Conservation (phyloP, 1,140 invertebrate genomes). For the Triops cancriformis region DNA sequence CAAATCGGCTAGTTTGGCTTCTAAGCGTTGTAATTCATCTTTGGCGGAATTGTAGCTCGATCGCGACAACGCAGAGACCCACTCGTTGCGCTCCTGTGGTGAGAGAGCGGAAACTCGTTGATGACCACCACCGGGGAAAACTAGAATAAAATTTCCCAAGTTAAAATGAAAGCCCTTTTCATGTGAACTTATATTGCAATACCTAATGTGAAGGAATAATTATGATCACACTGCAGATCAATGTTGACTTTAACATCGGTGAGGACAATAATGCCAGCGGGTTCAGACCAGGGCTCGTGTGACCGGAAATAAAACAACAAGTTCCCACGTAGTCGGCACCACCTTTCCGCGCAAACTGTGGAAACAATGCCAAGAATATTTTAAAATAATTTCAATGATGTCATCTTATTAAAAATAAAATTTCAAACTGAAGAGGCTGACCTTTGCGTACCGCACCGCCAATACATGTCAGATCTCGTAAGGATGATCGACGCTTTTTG, state of each 20-base stretch:
- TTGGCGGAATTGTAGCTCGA: constrained; percentile 55
- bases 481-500: constrained; percentile 16
- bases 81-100: constrained; percentile 71
- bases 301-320: constrained; percentile 89
- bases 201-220: constrained; percentile 63
- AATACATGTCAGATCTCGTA: constrained; percentile 25
- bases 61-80: constrained; percentile 74
- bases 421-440: constrained; percentile 3
- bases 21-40: background rate
- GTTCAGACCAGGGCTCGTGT: constrained; percentile 76
- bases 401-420: no score
- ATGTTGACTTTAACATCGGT: constrained; percentile 71
- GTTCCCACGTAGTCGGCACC: constrained; percentile 86
- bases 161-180: background rate
- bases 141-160: constrained; percentile 18
- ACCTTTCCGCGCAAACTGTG: constrained; percentile 70
- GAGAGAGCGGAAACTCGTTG: constrained; percentile 69
- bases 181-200: constrained; percentile 7
- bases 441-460: constrained; percentile 22
- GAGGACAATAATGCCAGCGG: constrained; percentile 74
- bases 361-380: constrained; percentile 26
- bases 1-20: background rate
- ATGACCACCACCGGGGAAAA: constrained; percentile 53
- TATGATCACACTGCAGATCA: constrained; percentile 49
- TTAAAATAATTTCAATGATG: background rate